phyloP scores from a whole-genome alignment of 1,140 invertebrate species.

The Himalopsyche phryganea region DNA sequence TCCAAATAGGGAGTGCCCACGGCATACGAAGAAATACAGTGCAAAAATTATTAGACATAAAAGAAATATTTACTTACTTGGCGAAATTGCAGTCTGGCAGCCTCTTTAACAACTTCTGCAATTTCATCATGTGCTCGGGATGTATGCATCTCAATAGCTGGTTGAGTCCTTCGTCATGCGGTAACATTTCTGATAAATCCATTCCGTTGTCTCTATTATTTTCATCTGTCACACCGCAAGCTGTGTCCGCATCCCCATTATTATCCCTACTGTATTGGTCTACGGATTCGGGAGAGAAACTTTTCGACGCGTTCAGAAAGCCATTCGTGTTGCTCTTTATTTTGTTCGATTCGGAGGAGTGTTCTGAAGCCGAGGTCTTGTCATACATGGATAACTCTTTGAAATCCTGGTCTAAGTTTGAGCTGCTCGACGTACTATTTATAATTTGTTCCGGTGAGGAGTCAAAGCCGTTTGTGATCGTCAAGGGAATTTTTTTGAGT shows the following conservation, averaged over 20 bases:
- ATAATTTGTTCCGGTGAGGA: conserved; percentile 19
- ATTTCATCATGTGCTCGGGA: conserved; percentile 20
- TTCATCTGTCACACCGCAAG: conserved; percentile 28
- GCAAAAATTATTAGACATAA: neutral
- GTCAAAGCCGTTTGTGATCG: conserved; percentile 10
- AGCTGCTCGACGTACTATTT: conserved; percentile 8
- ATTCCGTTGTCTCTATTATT: neutral
- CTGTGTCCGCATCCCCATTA: conserved; percentile 11
- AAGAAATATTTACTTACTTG: conserved; percentile 16
- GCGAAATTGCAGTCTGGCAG: conserved; percentile 25
- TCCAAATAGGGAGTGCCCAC: no score
- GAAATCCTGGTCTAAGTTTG: conserved; percentile 18
- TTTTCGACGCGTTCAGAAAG: neutral
- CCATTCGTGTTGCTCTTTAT: neutral
- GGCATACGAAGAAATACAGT: no score
- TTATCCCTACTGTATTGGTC: neutral
- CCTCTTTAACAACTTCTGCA: conserved; percentile 23
- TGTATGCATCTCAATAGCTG: conserved; percentile 17
- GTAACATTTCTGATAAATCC: conserved; percentile 1
- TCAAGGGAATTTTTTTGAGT: conserved; percentile 44
- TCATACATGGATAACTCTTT: conserved; percentile 8
- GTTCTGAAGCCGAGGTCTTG: conserved; percentile 1
- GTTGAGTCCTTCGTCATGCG: conserved; percentile 17
- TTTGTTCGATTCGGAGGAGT: neutral
- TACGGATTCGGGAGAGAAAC: neutral